These are phyloP conservation scores for Mycetomoellerius zeteki DNA, from an alignment of 1,140 invertebrate genomes.

Conservation along the genomic window DNA sequence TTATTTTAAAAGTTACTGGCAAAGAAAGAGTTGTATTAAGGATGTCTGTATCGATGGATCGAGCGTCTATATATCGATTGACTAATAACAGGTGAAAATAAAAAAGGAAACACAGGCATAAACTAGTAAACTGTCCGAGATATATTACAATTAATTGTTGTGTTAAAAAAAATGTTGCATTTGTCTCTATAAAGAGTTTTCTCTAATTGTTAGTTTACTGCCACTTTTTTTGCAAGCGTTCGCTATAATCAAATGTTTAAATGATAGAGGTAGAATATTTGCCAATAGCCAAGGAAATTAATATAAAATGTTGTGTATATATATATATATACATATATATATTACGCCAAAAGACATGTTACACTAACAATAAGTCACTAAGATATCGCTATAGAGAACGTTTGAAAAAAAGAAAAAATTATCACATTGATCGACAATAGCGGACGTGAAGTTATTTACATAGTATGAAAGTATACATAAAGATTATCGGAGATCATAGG, in stretches of 20 bases:
- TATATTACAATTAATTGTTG: constrained; percentile 15
- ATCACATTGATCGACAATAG: constrained; percentile 83
- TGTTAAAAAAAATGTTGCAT: constrained; percentile 52
- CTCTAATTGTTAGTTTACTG: constrained; percentile 70
- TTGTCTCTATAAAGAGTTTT: constrained; percentile 52
- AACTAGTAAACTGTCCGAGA: neutral
- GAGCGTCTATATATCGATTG: constrained; percentile 24
- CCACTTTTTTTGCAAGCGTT: constrained; percentile 69
- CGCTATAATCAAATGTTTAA: constrained; percentile 70
- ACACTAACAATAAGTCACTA: constrained; percentile 36
- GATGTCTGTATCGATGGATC: neutral
- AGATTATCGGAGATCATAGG: constrained; percentile 44
- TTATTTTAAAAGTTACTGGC: neutral
- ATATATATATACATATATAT: constrained; percentile 32
- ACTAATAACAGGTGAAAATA: neutral
- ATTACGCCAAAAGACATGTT: constrained; percentile 68
- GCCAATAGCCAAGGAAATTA: constrained; percentile 61
- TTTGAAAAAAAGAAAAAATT: constrained; percentile 42
- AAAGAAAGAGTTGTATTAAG: constrained; percentile 12
- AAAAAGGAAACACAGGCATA: neutral
- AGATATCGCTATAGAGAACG: constrained; percentile 55
- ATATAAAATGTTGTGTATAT: constrained; percentile 55
- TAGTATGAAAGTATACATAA: constrained; percentile 51
- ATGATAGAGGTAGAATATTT: constrained; percentile 56
- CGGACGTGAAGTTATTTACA: constrained; percentile 71